Base-by-base conservation (phyloP, 2,888 invertebrate species). In the Drosophila mimetica region DNA sequence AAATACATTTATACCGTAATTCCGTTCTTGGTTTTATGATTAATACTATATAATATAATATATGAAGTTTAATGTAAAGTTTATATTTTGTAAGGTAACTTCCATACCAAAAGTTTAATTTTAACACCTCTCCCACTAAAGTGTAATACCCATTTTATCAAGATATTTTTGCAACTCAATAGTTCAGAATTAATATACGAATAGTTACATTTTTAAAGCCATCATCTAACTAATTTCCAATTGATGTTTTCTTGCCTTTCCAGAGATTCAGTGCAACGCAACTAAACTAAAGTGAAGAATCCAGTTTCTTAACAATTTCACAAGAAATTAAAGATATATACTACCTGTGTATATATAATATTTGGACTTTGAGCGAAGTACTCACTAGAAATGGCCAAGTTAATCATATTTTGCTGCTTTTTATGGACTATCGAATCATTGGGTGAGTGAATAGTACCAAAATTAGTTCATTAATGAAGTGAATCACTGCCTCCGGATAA, bases 361-460 rank as follows among this genome's bases (percentile, higher is more conserved):
- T 42, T 20, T 44, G 52, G 47, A 47, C 71, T 70, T 53, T 50
- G 50, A 37, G 39, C 55, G 36, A 25, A n/a, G 25, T 8, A n/a
- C n/a, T 18, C 55, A 55, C 51, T 59, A 37, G 42, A 42, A 3
- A 70, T 70, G 64, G 65, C 13, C 6, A 52, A 22, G 16, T 13
- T 42, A 22, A 37, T 30, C 36, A 30, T 30, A 5, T 0, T 64
- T 16, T 20, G 9, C n/a, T 52, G 25, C 11, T 13, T 36, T 13
- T 9, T 32, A 13, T 30, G 34, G 1, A 64, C 30, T 22, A 8
- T n/a, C 13, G n/a, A 28, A n/a, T 16, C 52, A 18, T 30, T 2
- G 16, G 63, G 64, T 64, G 52, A 64, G 64, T 65, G 14, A 64
- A 64, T 32, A 25, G 2, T 7, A 8, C 65, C 34, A 7, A 52